A percentile compares a stretch with the other conserved stretches of the same genome.
phyloP scores from a whole-genome alignment of 2,888 invertebrate species.

The Tenthredo mesomela region DNA sequence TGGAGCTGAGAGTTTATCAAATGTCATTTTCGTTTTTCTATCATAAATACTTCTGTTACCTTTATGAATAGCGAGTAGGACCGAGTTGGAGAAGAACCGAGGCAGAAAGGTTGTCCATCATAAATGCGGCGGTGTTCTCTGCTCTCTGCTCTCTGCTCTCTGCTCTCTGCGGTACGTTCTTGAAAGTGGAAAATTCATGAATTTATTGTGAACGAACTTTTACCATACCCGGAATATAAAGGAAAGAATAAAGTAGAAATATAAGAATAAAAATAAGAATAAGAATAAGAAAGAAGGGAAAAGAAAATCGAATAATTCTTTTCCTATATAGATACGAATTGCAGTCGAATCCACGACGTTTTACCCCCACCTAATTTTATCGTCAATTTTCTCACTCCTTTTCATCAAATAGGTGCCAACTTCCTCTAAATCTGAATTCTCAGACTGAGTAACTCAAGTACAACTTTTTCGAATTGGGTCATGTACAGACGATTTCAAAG shows the following conservation, averaged over 20 bases:
- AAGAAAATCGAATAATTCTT: slow-evolving; percentile 48
- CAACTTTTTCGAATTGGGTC: too few species aligned
- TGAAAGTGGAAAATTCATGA: slow-evolving; percentile 24
- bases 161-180: not conserved
- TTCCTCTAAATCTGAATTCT: not conserved
- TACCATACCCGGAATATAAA: not conserved
- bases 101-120: slow-evolving; percentile 39
- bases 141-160: too few species aligned
- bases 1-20: slow-evolving; percentile 46
- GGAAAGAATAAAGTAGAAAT: not conserved
- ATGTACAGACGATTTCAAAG: too few species aligned
- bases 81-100: slow-evolving; percentile 19
- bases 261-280: not conserved
- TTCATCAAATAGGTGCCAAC: not conserved
- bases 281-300: slow-evolving; percentile 47
- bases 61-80: slow-evolving; percentile 31
- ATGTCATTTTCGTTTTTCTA: slow-evolving; percentile 47
- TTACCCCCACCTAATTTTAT: not conserved
- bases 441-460: too few species aligned
- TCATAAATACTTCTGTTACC: slow-evolving; percentile 32
- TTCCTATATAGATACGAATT: not conserved
- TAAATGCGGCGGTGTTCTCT: not conserved
- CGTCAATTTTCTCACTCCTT: not conserved
- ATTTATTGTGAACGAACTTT: slow-evolving; percentile 19
- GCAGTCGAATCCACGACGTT: not conserved